Conservation (phyloP, 2,113 vertebrate genomes). For the Pimephales promelas region DNA sequence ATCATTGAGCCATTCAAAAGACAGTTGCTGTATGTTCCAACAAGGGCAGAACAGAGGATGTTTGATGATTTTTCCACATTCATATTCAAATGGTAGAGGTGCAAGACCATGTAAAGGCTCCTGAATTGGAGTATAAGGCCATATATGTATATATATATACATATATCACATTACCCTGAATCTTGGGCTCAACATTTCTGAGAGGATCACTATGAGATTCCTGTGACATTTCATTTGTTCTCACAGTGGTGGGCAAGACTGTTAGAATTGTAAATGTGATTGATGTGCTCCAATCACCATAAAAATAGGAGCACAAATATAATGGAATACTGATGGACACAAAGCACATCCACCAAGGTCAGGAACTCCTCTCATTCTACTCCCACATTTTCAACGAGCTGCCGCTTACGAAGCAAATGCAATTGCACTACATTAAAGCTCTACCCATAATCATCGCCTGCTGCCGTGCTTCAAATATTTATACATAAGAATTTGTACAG, state of each 20-base stretch:
- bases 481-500: conserved; percentile 21
- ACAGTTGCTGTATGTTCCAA: not conserved
- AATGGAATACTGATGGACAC: conserved; percentile 48
- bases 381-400: conserved; percentile 7
- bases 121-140: not conserved
- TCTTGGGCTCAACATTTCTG: conserved; percentile 12
- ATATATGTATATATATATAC: not conserved
- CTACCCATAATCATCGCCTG: conserved; percentile 28
- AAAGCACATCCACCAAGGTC: conserved; percentile 51
- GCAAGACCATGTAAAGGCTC: not conserved
- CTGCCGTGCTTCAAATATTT: conserved; percentile 33
- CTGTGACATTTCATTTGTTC: conserved; percentile 46
- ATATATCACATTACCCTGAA: conserved; percentile 8
- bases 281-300: conserved; percentile 48
- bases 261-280: conserved; percentile 48
- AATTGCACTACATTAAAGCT: conserved; percentile 48
- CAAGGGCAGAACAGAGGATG: not conserved
- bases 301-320: conserved; percentile 31
- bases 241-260: conserved; percentile 7
- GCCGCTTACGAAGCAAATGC: conserved; percentile 2
- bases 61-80: conserved; percentile 13
- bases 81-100: not conserved
- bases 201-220: conserved; percentile 31
- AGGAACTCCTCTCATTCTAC: conserved; percentile 25
- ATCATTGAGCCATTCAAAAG: not conserved